These are phyloP conservation scores for Lacerta agilis DNA, from an alignment of 2,797 vertebrate species.

Conservation along the genomic window DNA sequence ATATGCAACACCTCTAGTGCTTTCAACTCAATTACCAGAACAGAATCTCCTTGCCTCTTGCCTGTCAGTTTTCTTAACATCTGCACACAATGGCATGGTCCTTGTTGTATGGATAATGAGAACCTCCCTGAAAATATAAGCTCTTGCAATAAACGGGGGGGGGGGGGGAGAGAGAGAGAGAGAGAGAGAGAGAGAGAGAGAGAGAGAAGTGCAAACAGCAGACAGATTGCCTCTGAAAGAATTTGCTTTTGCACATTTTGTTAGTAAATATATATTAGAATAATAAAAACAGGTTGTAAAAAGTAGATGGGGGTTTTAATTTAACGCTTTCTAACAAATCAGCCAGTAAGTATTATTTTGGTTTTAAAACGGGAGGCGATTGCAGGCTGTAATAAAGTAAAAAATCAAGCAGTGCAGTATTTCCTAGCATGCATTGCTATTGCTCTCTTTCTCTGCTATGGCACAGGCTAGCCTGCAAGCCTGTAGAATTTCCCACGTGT, in stretches of 20 bases:
- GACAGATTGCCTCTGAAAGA: not conserved
- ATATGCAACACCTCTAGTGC: not conserved
- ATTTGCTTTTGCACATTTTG: constrained; percentile 14
- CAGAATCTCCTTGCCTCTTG: not conserved
- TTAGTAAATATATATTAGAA: not conserved
- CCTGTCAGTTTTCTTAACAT: not conserved
- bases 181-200: not conserved
- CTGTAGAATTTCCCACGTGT: constrained; percentile 54
- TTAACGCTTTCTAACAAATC: constrained; percentile 48
- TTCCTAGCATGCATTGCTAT: constrained; percentile 11
- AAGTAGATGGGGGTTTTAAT: not conserved
- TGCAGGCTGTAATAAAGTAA: constrained; percentile 22
- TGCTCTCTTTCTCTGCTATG: constrained; percentile 43
- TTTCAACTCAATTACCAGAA: not conserved
- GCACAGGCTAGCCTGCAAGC: constrained; percentile 21
- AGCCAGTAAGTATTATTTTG: constrained; percentile 20
- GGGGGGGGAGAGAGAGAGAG: not conserved
- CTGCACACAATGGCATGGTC: not conserved
- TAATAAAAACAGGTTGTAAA: constrained; percentile 24
- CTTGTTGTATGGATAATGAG: constrained; percentile 17
- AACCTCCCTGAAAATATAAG: not conserved
- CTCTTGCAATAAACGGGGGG: not conserved
- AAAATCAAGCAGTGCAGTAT: constrained; percentile 21
- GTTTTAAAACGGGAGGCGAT: constrained; percentile 8
- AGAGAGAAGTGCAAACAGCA: not conserved